phyloP scores from a whole-genome alignment of 2,797 vertebrate genomes.

The Pterois miles region DNA sequence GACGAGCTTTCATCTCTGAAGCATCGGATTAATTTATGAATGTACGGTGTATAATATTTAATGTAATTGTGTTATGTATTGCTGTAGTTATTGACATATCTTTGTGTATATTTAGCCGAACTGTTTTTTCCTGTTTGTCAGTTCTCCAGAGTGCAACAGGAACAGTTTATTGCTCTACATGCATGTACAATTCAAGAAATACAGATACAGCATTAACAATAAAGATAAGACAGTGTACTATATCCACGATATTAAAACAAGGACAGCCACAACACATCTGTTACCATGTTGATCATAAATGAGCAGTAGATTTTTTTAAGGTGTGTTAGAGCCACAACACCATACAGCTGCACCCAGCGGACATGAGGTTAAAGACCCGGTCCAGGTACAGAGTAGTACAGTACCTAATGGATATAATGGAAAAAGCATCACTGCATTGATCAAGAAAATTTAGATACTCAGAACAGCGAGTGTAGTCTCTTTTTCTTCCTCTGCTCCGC shows the following conservation, averaged over 20 bases:
- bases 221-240: not conserved
- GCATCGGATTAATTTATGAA: not conserved
- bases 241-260: too few relatives aligned
- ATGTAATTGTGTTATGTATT: not conserved
- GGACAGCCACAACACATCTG: not conserved
- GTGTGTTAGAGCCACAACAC: not conserved
- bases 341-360: not conserved
- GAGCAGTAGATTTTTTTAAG: not conserved
- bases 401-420: not conserved
- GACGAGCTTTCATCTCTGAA: not conserved
- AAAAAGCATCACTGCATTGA: constrained; percentile 19
- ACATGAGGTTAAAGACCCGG: not conserved
- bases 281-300: not conserved
- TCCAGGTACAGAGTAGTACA: not conserved
- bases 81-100: not conserved
- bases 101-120: too few relatives aligned
- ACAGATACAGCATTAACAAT: not conserved
- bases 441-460: constrained; percentile 23
- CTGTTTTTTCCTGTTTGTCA: too few relatives aligned
- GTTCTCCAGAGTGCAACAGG: not conserved
- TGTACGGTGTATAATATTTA: not conserved
- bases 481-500: not conserved
- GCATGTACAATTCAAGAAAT: not conserved
- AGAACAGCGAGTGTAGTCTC: constrained; percentile 8
- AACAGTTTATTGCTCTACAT: too few relatives aligned